phyloP scores from a whole-genome alignment of 2,888 invertebrate species.

The Cacoxenus indagator region DNA sequence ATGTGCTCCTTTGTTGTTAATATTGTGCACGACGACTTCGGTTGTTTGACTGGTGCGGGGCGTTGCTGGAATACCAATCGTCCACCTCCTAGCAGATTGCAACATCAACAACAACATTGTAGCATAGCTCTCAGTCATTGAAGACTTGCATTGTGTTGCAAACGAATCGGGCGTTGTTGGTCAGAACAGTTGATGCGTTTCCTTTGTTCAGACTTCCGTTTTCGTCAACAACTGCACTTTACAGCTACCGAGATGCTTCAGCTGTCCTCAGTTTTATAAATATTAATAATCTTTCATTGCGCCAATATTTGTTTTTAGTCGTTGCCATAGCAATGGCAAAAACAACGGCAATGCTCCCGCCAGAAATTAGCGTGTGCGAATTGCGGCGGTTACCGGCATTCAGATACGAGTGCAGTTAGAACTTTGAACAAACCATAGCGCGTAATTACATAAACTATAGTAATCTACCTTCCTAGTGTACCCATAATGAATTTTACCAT shows the following conservation, averaged over 20 bases:
- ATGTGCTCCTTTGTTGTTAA: no score
- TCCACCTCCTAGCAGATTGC: background rate
- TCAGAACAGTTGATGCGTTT: constrained; percentile 8
- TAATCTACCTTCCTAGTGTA: no score
- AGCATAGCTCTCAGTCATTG: background rate
- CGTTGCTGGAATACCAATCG: no score
- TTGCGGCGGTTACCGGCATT: no score
- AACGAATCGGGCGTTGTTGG: background rate
- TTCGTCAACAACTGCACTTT: constrained; percentile 14
- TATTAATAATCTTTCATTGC: constrained; percentile 41
- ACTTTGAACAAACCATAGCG: no score
- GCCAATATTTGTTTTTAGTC: constrained; percentile 45
- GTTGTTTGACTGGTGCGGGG: no score
- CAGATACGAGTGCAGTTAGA: no score
- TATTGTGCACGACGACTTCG: no score
- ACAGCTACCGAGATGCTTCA: background rate
- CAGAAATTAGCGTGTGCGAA: constrained; percentile 6
- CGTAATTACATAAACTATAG: no score
- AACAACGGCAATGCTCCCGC: background rate
- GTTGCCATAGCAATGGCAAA: background rate
- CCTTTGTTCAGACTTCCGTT: background rate
- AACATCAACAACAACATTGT: background rate
- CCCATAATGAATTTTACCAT: no score
- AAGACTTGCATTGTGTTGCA: background rate
- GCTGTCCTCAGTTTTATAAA: background rate